These are phyloP conservation scores for Ormyrus thymus DNA, from an alignment of 2,888 invertebrate species.

Conservation along the genomic window DNA sequence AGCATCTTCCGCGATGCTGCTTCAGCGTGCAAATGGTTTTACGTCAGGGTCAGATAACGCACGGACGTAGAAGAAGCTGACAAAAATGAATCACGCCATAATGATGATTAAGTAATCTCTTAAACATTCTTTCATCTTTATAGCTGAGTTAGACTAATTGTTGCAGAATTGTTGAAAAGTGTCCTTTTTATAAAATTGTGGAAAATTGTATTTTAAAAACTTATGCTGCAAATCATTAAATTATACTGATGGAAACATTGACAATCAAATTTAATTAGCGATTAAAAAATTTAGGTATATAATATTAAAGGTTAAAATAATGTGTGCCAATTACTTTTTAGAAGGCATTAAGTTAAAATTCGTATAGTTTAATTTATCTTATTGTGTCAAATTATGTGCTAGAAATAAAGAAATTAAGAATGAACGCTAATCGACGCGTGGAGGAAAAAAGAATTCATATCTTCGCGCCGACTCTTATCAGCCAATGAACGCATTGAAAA, in stretches of 20 bases:
- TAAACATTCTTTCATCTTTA: neutral
- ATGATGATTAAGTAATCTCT: slow-evolving; percentile 34
- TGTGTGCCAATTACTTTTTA: neutral
- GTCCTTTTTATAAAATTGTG: too few relatives aligned
- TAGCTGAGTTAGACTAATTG: neutral
- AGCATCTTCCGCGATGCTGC: slow-evolving; percentile 30
- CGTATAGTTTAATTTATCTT: too few relatives aligned
- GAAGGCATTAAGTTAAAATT: too few relatives aligned
- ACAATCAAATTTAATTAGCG: too few relatives aligned
- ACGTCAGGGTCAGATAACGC: slow-evolving; percentile 48
- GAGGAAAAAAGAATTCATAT: slow-evolving; percentile 20
- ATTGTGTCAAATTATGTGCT: too few relatives aligned
- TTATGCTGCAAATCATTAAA: too few relatives aligned
- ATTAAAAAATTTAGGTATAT: too few relatives aligned
- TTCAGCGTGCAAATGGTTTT: slow-evolving; percentile 27
- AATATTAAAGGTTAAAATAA: too few relatives aligned
- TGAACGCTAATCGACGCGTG: too few relatives aligned
- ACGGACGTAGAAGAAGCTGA: neutral
- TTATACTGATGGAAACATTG: too few relatives aligned
- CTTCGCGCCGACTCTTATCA: slow-evolving; percentile 27
- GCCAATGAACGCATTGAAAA: slow-evolving; percentile 33
- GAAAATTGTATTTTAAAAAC: too few relatives aligned
- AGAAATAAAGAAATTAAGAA: too few relatives aligned
- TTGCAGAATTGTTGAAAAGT: neutral
- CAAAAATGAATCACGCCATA: slow-evolving; percentile 47